phyloP scores from a whole-genome alignment of 2,888 invertebrate species.

The Drymonia ruficornis region DNA sequence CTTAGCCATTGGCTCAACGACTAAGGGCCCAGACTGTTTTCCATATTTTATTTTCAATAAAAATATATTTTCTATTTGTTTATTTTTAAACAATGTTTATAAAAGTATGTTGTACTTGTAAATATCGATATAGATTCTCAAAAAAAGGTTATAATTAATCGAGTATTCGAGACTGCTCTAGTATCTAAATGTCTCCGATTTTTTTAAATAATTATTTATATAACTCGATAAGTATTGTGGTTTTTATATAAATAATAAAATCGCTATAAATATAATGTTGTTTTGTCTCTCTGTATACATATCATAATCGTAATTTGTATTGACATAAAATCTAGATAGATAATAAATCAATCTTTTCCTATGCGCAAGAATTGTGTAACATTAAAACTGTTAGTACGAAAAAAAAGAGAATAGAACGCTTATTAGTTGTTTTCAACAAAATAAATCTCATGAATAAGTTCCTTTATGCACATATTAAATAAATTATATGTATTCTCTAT shows the following conservation, averaged over 20 bases:
- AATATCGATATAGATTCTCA: conserved; percentile 27
- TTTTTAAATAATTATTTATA: conserved; percentile 13
- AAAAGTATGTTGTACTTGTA: conserved; percentile 18
- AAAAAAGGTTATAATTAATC: conserved; percentile 23
- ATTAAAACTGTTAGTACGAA: too few species aligned
- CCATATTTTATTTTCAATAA: too few species aligned
- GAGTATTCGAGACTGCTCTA: conserved; percentile 36
- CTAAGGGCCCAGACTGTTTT: too few species aligned
- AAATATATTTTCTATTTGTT: conserved; percentile 19
- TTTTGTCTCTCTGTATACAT: conserved; percentile 40
- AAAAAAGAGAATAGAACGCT: too few species aligned
- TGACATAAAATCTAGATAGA: too few species aligned
- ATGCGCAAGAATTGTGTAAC: too few species aligned
- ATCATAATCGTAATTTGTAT: conserved; percentile 31
- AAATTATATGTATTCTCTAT: too few species aligned
- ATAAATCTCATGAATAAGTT: too few species aligned
- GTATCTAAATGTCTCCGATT: conserved; percentile 34
- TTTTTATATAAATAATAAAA: conserved; percentile 30
- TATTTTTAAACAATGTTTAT: conserved; percentile 7
- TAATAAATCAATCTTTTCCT: background rate
- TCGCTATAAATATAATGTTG: conserved; percentile 30
- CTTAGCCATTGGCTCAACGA: too few species aligned
- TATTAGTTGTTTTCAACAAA: too few species aligned
- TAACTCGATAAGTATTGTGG: conserved; percentile 29
- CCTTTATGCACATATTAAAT: too few species aligned